phyloP scores from a whole-genome alignment of 2,113 vertebrate species.

The Poeciliopsis turrubarensis region DNA sequence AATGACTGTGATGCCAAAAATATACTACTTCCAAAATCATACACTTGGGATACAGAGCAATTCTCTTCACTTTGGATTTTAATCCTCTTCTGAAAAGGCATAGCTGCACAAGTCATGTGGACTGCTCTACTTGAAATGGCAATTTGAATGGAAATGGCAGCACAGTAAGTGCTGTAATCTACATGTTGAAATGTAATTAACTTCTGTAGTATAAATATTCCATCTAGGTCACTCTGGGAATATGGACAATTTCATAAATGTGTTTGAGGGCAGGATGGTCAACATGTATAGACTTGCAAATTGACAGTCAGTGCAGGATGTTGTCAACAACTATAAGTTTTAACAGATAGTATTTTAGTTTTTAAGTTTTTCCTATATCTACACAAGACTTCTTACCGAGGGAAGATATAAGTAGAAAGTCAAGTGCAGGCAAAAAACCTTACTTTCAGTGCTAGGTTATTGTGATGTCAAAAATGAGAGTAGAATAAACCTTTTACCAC shows the following conservation, averaged over 20 bases:
- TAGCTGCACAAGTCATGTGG: neutral
- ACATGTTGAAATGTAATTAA: constrained; percentile 29
- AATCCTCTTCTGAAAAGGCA: constrained; percentile 21
- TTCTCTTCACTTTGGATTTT: constrained; percentile 24
- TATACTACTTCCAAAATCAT: constrained; percentile 18
- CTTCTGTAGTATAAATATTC: constrained; percentile 6
- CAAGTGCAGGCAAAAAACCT: too few relatives aligned
- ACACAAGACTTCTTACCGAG: neutral
- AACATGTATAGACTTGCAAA: neutral
- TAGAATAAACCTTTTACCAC: too few relatives aligned
- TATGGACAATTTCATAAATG: constrained; percentile 1
- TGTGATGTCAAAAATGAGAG: too few relatives aligned
- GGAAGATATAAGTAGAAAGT: neutral
- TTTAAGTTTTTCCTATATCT: neutral
- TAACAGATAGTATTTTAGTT: neutral
- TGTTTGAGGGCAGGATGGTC: neutral
- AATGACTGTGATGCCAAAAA: constrained; percentile 21
- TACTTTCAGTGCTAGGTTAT: too few relatives aligned
- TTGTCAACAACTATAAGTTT: neutral
- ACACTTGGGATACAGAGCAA: constrained; percentile 24
- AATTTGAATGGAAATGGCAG: constrained; percentile 14
- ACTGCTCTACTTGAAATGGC: constrained; percentile 21
- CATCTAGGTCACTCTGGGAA: neutral
- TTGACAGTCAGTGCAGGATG: neutral
- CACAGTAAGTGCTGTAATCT: constrained; percentile 9